These are phyloP conservation scores for Oryzias javanicus DNA, from an alignment of 2,113 vertebrate genomes.

Conservation along the genomic window DNA sequence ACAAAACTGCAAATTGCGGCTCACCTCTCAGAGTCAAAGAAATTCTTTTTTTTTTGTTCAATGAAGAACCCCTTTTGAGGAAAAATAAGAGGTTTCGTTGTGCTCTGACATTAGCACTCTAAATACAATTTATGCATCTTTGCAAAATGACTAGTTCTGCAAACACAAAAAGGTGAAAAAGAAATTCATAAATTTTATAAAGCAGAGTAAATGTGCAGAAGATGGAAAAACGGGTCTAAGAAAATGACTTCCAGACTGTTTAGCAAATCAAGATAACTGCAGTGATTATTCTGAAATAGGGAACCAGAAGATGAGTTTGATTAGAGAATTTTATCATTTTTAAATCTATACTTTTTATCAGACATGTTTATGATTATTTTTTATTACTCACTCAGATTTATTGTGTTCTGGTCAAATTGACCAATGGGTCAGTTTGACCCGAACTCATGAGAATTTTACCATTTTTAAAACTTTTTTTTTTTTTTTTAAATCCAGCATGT, in stretches of 20 bases:
- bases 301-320: not conserved
- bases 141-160: conserved; percentile 3
- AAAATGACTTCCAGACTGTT: not conserved
- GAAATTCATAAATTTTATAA: not conserved
- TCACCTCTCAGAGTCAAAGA: no score
- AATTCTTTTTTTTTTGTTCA: no score
- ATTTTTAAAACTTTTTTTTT: no score
- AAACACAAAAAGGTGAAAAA: not conserved
- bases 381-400: no score
- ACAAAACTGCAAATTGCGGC: conserved; percentile 12
- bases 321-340: no score
- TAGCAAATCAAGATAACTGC: conserved; percentile 7
- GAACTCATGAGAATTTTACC: no score
- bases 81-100: not conserved
- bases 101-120: not conserved
- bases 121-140: conserved; percentile 11
- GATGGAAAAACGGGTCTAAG: not conserved
- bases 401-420: no score
- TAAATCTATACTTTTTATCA: no score
- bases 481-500: no score
- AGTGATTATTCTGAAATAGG: not conserved
- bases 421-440: no score
- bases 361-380: no score
- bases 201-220: not conserved
- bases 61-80: not conserved